Conservation (phyloP, 2,113 vertebrate genomes). For the Glaucidium brasilianum region DNA sequence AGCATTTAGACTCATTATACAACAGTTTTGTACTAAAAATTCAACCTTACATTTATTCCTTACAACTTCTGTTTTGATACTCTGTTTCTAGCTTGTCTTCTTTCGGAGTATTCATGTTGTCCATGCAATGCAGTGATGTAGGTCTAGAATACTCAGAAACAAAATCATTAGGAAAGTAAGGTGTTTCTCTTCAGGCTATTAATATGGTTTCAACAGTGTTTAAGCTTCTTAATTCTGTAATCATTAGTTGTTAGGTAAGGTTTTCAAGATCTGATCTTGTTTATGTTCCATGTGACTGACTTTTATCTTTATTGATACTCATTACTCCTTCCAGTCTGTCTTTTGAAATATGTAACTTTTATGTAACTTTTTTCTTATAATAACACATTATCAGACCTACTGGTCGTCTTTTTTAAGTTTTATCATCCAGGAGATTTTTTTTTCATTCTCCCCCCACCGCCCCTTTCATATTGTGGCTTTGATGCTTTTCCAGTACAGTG, state of each 20-base stretch:
- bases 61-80: neutral
- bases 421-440: neutral
- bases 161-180: neutral
- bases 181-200: neutral
- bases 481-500: neutral
- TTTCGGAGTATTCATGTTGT: neutral
- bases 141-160: neutral
- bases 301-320: neutral
- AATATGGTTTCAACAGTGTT: neutral
- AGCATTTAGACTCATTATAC: neutral
- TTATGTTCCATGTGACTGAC: neutral
- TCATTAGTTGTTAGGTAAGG: neutral
- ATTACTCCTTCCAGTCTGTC: neutral
- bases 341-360: neutral
- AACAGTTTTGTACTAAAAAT: neutral
- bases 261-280: neutral
- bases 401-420: neutral
- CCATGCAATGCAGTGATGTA: rapidly evolving
- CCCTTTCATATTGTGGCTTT: neutral
- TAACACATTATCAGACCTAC: neutral
- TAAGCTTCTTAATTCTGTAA: neutral
- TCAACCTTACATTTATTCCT: neutral
- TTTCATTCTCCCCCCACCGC: neutral
- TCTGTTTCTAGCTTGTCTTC: neutral
- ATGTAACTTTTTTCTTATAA: neutral